Base-by-base conservation (phyloP, 2,113 vertebrate genomes). In the Forbesichthys papilliferus region DNA sequence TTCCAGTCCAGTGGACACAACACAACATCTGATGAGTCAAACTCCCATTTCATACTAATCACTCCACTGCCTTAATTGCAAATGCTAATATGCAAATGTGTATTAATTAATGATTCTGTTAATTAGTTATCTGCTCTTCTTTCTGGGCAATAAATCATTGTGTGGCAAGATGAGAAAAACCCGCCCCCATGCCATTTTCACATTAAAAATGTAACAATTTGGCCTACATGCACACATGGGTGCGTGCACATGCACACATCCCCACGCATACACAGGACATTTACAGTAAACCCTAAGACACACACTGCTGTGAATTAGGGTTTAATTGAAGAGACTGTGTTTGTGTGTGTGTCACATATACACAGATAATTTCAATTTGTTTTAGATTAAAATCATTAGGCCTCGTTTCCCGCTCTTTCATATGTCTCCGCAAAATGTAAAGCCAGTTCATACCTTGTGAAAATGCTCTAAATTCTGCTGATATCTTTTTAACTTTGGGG, bases 11-110 rank as follows among this genome's bases (percentile, higher is more conserved):
- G 90, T 69, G 67, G 93, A 95, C 93, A 94, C 94, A 95, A 92
- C 92, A 92, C 92, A 95, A 93, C 94, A 94, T 96, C 94, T 95
- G 95, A 96, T 95, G 95, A 96, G 95, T 96, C 94, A 95, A 95
- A 96, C 95, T 95, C 95, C 92, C 94, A 95, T 96, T 95, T 94
- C 95, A 95, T 93, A 95, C 93, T 96, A 95, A 96, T 96, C 95
- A 95, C 94, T 96, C 88, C 89, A 93, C 95, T 96, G 95, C 94
- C 93, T 95, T 96, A 96, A 96, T 96, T 96, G 95, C 95, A 95
- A 96, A 96, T 96, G 94, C 95, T 96, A 96, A 96, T 96, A 96
- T 96, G 95, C 95, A 96, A 96, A 96, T 96, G 94, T 94, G 93
- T 95, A 96, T 96, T 95, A 96, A 96, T 96, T 96, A 96, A 96